These are phyloP conservation scores for Hyperoplus lanceolatus DNA, from an alignment of 2,797 vertebrate genomes.

Conservation along the genomic window DNA sequence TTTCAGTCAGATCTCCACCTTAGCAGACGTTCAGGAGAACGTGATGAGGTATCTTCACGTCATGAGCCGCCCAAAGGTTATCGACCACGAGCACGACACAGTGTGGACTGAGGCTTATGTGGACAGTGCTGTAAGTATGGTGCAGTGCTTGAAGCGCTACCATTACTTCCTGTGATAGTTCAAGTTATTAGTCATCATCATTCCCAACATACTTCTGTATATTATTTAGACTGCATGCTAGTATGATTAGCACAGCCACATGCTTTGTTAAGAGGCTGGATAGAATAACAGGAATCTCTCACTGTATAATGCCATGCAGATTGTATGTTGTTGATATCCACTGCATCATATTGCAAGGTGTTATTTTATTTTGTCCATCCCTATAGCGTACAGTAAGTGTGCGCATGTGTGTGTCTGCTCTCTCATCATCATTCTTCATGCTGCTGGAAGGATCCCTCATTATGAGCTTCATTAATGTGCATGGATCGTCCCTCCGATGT, in stretches of 20 bases:
- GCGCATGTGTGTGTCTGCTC: constrained; percentile 51
- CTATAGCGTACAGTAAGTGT: constrained; percentile 31
- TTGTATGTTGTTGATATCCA: constrained; percentile 1
- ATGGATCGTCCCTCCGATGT: constrained; percentile 44
- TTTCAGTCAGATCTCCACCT: constrained; percentile 97
- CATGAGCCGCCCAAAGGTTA: constrained; percentile 97
- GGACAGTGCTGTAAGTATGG: constrained; percentile 94
- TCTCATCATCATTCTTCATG: constrained; percentile 72
- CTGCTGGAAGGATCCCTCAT: constrained; percentile 78
- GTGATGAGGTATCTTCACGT: constrained; percentile 99
- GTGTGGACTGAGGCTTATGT: constrained; percentile 98
- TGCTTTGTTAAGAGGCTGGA: not conserved
- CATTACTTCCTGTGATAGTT: not conserved
- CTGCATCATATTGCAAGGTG: not conserved
- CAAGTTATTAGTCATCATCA: not conserved
- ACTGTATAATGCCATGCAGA: not conserved
- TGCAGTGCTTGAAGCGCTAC: not conserved
- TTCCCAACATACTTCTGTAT: not conserved
- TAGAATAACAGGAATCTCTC: constrained; percentile 10
- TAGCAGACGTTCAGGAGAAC: constrained; percentile 98
- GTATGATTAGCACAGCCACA: not conserved
- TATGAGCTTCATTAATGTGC: constrained; percentile 82
- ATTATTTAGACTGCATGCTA: not conserved
- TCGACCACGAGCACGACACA: constrained; percentile 96
- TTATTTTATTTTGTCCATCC: constrained; percentile 10